Conservation (phyloP, 2,113 vertebrate genomes). For the Sturnira hondurensis region DNA sequence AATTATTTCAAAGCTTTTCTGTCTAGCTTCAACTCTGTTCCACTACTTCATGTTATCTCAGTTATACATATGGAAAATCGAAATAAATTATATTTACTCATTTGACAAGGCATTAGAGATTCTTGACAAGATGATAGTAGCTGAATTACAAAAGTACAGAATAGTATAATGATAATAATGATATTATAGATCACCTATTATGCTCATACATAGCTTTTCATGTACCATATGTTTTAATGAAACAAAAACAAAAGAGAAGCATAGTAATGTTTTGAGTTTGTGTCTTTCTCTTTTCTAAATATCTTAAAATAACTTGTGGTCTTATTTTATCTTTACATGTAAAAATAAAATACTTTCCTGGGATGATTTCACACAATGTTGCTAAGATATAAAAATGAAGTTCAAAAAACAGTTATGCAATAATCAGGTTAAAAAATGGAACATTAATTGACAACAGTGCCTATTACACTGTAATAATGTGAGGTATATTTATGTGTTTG, state of each 20-base stretch:
- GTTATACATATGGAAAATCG: neutral
- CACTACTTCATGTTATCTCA: neutral
- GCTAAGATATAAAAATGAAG: neutral
- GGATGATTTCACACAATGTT: neutral
- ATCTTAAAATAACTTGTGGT: neutral
- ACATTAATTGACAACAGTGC: neutral
- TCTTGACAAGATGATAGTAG: neutral
- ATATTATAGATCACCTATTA: neutral
- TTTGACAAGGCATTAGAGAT: neutral
- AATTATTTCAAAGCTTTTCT: constrained; percentile 37
- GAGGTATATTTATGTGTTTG: neutral
- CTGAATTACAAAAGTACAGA: neutral
- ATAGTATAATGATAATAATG: neutral
- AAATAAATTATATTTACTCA: neutral
- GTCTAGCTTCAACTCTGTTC: neutral
- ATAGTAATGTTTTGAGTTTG: neutral
- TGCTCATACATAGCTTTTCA: neutral
- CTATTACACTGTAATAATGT: neutral
- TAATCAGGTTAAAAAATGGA: neutral
- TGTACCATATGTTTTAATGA: neutral
- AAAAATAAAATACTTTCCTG: constrained; percentile 12
- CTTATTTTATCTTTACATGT: constrained; percentile 3
- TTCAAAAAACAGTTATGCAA: neutral
- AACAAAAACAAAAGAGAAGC: neutral
- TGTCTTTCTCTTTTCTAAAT: neutral